Evolutionary conservation across 2,888 invertebrate species (phyloP).

Genomic region (Balanococcus diminutus): DNA sequence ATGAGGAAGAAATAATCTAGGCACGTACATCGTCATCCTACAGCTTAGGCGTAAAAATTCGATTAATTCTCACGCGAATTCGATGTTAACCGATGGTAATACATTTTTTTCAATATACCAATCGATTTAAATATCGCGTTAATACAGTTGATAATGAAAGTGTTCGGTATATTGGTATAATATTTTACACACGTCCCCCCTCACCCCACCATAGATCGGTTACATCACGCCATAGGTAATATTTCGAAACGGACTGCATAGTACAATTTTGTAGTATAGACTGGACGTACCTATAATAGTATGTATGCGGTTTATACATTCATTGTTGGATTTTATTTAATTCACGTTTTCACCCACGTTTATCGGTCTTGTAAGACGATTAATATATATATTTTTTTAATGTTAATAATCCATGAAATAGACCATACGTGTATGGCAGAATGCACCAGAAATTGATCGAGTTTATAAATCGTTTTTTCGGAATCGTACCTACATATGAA

Average conservation of each 20-base stretch:
- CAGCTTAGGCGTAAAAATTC: background rate
- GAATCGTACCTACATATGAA: background rate
- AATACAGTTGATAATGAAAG: conserved; percentile 4
- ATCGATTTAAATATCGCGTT: background rate
- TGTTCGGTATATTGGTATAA: background rate
- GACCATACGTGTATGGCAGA: background rate
- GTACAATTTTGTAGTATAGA: background rate
- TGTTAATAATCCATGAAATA: conserved; percentile 6
- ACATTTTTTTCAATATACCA: background rate
- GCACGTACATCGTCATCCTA: background rate
- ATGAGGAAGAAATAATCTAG: background rate
- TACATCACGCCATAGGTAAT: background rate
- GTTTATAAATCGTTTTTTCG: background rate
- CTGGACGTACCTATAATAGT: background rate
- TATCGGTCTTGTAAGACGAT: background rate
- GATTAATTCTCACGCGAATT: background rate
- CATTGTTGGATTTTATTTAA: conserved; percentile 21
- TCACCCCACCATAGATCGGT: background rate
- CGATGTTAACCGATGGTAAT: background rate
- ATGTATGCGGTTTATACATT: background rate
- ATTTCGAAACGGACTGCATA: background rate
- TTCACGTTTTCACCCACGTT: conserved; percentile 18
- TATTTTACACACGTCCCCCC: background rate
- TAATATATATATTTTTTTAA: background rate
- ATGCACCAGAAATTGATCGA: background rate